Percentiles rank a stretch among this genome's conserved stretches.
Conservation (phyloP, 2,797 vertebrate genomes). For the Avahi laniger region DNA sequence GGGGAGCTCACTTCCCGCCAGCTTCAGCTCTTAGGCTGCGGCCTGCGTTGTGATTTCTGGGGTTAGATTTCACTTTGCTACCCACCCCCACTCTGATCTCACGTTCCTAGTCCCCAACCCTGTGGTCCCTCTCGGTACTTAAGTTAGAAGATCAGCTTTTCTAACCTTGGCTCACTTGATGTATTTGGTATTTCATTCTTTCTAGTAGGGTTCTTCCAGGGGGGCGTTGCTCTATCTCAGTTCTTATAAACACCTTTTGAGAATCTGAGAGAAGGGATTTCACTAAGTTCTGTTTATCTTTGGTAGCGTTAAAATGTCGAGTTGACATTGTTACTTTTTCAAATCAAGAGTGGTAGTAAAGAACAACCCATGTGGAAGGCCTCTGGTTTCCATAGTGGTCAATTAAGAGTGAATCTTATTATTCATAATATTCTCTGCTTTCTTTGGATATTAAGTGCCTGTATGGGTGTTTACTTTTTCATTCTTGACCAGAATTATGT, state of each 20-base stretch:
- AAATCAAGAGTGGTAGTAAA: not conserved
- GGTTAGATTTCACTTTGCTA: conserved; percentile 66
- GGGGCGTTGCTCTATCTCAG: conserved; percentile 68
- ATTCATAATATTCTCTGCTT: not conserved
- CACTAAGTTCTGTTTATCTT: not conserved
- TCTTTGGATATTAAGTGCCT: not conserved
- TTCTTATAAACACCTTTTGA: conserved; percentile 25
- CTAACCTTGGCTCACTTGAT: not conserved
- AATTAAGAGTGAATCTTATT: not conserved
- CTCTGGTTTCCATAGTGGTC: not conserved
- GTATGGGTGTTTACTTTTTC: conserved; percentile 25
- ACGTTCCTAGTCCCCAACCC: not conserved
- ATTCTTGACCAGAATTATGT: conserved; percentile 47
- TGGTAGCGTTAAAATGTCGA: not conserved
- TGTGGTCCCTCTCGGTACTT: not conserved
- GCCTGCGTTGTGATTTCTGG: conserved; percentile 76
- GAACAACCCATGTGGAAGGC: conserved; percentile 9
- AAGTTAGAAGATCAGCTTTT: not conserved
- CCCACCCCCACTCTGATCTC: conserved; percentile 54
- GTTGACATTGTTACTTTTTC: conserved; percentile 58
- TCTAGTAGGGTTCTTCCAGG: conserved; percentile 56
- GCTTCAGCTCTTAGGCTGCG: conserved; percentile 68
- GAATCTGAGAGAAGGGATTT: conserved; percentile 4
- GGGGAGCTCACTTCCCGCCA: conserved; percentile 72
- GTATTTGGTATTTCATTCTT: not conserved